Conservation (phyloP, 2,113 vertebrate genomes). For the Pygoscelis adeliae region DNA sequence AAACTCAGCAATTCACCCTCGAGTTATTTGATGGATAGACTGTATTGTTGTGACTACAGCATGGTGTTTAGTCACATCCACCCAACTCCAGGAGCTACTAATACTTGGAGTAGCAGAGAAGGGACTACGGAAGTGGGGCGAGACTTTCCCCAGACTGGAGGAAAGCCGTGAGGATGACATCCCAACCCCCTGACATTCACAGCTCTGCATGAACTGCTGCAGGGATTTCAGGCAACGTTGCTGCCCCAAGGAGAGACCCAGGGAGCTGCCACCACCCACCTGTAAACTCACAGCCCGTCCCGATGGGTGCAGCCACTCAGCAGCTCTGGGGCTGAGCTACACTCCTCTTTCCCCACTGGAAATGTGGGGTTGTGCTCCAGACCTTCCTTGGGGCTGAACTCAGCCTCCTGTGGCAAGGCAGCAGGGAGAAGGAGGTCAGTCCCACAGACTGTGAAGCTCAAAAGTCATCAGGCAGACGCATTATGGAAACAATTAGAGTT, state of each 20-base stretch:
- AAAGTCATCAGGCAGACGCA: background rate
- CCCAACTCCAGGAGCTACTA: background rate
- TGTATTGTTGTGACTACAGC: background rate
- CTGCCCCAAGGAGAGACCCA: background rate
- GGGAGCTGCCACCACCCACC: background rate
- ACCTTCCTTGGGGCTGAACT: background rate
- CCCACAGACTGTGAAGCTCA: background rate
- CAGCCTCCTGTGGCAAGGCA: background rate
- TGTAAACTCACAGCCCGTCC: background rate
- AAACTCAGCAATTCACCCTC: background rate
- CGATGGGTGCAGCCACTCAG: background rate
- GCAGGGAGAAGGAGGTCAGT: background rate
- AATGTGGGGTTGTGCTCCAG: background rate
- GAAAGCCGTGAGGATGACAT: background rate
- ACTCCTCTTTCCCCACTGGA: fast-evolving
- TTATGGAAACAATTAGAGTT: conserved; percentile 32
- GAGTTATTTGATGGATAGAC: background rate
- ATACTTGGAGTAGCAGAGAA: background rate
- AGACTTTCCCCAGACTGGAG: background rate
- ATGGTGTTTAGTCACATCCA: background rate
- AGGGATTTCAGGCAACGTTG: background rate
- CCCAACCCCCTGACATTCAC: background rate
- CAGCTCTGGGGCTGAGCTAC: background rate
- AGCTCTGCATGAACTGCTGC: background rate
- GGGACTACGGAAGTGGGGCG: fast-evolving